Percentiles rank a stretch among this genome's conserved stretches.
These are phyloP conservation scores for Lagocephalus sceleratus DNA, from an alignment of 2,797 vertebrate species.

Conservation along the genomic window DNA sequence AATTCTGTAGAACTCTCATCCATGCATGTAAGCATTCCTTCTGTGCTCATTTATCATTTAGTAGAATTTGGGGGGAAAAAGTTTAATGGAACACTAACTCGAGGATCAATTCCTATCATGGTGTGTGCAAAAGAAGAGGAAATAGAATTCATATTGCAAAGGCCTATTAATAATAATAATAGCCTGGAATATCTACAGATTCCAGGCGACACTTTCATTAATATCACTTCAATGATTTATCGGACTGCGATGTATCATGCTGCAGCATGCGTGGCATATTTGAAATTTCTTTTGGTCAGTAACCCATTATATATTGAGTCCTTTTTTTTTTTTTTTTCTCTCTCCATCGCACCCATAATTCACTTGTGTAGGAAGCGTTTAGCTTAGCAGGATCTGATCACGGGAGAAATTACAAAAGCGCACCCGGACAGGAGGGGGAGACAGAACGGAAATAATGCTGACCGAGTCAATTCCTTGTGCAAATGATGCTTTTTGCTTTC, in stretches of 20 bases:
- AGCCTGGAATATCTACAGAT: conserved; percentile 67
- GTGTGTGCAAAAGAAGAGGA: conserved; percentile 55
- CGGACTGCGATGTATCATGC: conserved; percentile 42
- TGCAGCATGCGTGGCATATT: conserved; percentile 12
- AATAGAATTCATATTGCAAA: conserved; percentile 67
- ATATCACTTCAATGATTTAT: conserved; percentile 69
- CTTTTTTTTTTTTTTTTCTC: background rate
- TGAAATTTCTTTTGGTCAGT: conserved; percentile 19
- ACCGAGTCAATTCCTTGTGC: conserved; percentile 45
- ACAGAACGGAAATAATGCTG: conserved; percentile 33
- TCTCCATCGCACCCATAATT: conserved; percentile 3
- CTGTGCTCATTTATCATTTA: conserved; percentile 59
- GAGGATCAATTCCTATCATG: conserved; percentile 74
- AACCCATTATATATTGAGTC: conserved; percentile 11
- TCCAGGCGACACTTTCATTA: conserved; percentile 67
- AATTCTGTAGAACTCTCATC: conserved; percentile 55
- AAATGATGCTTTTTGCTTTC: conserved; percentile 20
- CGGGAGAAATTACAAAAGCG: conserved; percentile 42
- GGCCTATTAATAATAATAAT: conserved; percentile 76
- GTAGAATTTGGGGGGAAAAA: conserved; percentile 34
- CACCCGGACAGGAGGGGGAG: conserved; percentile 32
- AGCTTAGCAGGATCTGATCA: conserved; percentile 44
- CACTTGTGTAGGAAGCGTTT: conserved; percentile 23
- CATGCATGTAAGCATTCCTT: conserved; percentile 65
- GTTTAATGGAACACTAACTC: conserved; percentile 61